Conservation (phyloP, 2,888 invertebrate species). For the Unio delphinus region DNA sequence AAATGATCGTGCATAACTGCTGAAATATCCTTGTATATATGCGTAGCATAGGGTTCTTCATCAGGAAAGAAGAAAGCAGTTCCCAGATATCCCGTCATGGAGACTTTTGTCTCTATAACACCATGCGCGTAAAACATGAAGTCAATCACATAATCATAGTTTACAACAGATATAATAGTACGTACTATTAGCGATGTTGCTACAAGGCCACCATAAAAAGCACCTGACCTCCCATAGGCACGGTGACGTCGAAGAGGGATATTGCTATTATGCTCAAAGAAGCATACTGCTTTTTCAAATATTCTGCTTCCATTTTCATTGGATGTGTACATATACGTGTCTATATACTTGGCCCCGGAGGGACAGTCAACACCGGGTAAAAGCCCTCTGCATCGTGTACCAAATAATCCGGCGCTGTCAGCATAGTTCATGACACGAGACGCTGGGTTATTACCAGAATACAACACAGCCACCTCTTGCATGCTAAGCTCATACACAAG, state of each 20-base stretch:
- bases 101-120: conserved; percentile 57
- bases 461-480: conserved; percentile 64
- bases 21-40: conserved; percentile 42
- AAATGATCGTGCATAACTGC: conserved; percentile 63
- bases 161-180: conserved; percentile 58
- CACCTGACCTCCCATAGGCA: conserved; percentile 53
- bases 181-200: conserved; percentile 54
- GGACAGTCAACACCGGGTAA: conserved; percentile 67
- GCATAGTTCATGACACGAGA: conserved; percentile 56
- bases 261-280: conserved; percentile 63
- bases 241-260: conserved; percentile 60
- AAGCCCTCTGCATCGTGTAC: conserved; percentile 56
- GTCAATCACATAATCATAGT: conserved; percentile 67
- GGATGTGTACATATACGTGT: conserved; percentile 52
- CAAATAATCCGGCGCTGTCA: conserved; percentile 60
- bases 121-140: conserved; percentile 63
- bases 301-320: conserved; percentile 45
- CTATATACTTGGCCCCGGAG: conserved; percentile 51
- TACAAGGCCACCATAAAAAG: conserved; percentile 56
- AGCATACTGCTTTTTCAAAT: conserved; percentile 58
- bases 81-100: conserved; percentile 61
- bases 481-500: conserved; percentile 67
- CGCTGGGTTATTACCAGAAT: conserved; percentile 60
- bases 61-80: conserved; percentile 50
- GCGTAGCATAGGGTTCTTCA: conserved; percentile 51